Percentiles rank a stretch among this genome's conserved stretches.
phyloP scores from a whole-genome alignment of 2,888 invertebrate species.

The Hydraecia micacea region DNA sequence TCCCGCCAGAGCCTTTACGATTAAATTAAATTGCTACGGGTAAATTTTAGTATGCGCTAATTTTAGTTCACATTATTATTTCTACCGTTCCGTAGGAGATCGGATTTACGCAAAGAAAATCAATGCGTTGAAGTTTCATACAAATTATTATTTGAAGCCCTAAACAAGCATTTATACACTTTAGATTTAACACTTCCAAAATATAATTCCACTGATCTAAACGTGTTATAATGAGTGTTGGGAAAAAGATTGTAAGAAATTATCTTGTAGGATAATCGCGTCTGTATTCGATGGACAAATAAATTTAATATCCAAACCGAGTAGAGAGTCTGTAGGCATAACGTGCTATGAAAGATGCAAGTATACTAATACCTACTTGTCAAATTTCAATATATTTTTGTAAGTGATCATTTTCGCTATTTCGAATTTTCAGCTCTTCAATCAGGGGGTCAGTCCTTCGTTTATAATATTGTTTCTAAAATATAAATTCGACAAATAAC shows the following conservation, averaged over 20 bases:
- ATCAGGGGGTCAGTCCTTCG: not conserved
- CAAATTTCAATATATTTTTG: conserved; percentile 57
- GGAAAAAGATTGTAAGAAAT: conserved; percentile 19
- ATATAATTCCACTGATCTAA: conserved; percentile 45
- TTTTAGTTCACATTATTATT: conserved; percentile 14
- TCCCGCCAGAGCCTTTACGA: conserved; percentile 13
- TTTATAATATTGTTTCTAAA: not conserved
- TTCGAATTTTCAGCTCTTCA: conserved; percentile 28
- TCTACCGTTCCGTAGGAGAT: not conserved
- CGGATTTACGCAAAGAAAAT: not conserved
- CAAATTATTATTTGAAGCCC: not conserved
- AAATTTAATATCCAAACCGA: conserved; percentile 26
- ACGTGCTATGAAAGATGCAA: conserved; percentile 21
- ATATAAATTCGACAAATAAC: not conserved
- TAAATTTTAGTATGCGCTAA: conserved; percentile 6
- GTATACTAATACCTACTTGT: conserved; percentile 40
- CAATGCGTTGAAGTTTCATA: not conserved
- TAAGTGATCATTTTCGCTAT: conserved; percentile 39
- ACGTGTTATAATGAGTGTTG: conserved; percentile 6
- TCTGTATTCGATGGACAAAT: conserved; percentile 7
- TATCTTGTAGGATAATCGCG: conserved; percentile 14
- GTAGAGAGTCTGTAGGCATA: conserved; percentile 26
- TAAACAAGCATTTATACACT: conserved; percentile 29
- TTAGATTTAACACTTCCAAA: conserved; percentile 46
- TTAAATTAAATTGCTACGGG: conserved; percentile 13